Evolutionary conservation across 2,113 vertebrate species (phyloP), one percentile per base, ranked within the genome.

Genomic region (Triplophysa dalaica): DNA sequence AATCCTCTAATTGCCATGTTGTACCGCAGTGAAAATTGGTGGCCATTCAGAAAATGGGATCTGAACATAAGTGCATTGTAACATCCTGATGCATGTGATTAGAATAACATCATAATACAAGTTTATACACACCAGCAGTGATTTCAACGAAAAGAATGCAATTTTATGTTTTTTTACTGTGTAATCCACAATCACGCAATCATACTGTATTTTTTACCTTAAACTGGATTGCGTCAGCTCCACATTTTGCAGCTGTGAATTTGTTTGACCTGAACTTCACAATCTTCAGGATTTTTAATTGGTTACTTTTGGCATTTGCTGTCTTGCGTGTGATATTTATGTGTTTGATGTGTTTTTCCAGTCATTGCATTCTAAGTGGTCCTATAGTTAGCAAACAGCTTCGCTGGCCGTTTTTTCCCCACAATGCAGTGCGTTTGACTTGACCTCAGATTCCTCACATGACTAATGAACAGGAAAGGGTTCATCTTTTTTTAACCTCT

Each of bases 31-130:
- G 45, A 48, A 79, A 79, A 70, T 70, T 45, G 43, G 66, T 56
- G 24, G 4, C 43, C 68, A 52, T 69, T 80, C 68, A 61, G 68
- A 70, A 78, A 24, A 65, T 61, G 54, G 19, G 52, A 72, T 58
- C 29, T 72, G 29, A 88, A 88, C 83, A 84, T 83, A 83, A 79
- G 73, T 70, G 66, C 56, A 80, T 75, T 77, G 72, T 81, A 83
- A 19, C n/a, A 45, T 70, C 29, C 33, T 22, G 54, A 64, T 43
- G 33, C n/a, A 73, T 43, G 33, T 43, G 54, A 73, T 73, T 9
- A 58, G 41, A 72, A 73, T 43, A 73, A 73, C 70, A 73, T 61
- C 21, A 61, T 73, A 21, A 73, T 24, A 60, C 38, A 60, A 61
- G 13, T 19, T 22, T 73, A 22, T 73, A 45, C 43, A 45, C 9